Evolutionary conservation across 2,113 vertebrate species (phyloP).

Genomic region (Callaeas wilsoni): DNA sequence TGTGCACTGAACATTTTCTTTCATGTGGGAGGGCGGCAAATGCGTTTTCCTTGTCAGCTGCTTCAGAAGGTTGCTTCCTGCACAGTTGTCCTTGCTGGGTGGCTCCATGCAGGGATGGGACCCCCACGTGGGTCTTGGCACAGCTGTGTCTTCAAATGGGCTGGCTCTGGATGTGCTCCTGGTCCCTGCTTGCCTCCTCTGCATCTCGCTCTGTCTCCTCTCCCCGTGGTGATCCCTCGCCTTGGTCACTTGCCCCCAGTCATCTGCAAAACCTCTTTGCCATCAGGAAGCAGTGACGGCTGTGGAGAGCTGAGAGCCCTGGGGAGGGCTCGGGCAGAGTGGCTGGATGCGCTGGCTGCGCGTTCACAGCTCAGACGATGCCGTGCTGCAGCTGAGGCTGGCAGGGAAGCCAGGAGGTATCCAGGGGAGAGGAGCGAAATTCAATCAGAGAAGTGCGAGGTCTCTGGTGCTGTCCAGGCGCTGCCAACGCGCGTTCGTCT

Average conservation of each 20-base stretch:
- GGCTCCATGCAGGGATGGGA: not conserved
- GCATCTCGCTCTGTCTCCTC: rapidly evolving
- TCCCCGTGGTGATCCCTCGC: not conserved
- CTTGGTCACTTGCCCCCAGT: not conserved
- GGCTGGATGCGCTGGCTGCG: not conserved
- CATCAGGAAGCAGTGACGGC: not conserved
- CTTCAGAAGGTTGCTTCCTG: no score
- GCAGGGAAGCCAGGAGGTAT: not conserved
- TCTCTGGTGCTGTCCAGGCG: not conserved
- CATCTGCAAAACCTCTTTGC: not conserved
- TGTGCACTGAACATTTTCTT: not conserved
- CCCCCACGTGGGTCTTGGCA: rapidly evolving
- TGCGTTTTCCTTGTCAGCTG: not conserved
- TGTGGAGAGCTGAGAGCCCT: not conserved
- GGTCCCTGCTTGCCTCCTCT: not conserved
- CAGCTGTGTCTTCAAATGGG: rapidly evolving
- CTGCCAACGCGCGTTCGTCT: not conserved
- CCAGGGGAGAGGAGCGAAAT: not conserved
- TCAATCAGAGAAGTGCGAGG: not conserved
- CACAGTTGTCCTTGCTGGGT: not conserved
- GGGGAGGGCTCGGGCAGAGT: not conserved
- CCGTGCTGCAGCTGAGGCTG: not conserved
- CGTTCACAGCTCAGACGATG: not conserved
- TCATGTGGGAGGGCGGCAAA: not conserved
- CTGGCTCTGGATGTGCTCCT: not conserved